Evolutionary conservation across 2,797 vertebrate genomes (phyloP).

Genomic region (Ptychobarbus kaznakovi): DNA sequence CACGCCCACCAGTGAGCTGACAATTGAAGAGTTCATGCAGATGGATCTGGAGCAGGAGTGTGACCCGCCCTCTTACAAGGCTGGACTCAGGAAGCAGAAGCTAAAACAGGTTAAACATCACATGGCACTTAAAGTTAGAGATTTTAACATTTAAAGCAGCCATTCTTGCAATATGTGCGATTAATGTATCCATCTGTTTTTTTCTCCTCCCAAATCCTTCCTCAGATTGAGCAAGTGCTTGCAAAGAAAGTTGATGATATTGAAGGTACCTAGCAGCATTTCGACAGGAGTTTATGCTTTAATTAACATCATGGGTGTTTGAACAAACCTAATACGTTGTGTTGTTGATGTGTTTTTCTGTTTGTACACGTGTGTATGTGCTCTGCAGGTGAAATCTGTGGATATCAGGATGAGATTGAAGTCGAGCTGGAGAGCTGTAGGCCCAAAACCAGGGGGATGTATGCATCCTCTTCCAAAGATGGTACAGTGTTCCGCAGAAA

Average conservation of each 20-base stretch:
- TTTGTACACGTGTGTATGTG: not conserved
- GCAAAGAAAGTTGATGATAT: conserved; percentile 88
- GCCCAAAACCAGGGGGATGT: conserved; percentile 87
- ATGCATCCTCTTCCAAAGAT: conserved; percentile 82
- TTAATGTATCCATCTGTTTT: not conserved
- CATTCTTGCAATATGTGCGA: not conserved
- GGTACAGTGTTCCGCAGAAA: conserved; percentile 71
- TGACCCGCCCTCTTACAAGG: conserved; percentile 92
- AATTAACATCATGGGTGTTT: not conserved
- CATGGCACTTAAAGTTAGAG: not conserved
- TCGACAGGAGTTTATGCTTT: not conserved
- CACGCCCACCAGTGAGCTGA: conserved; percentile 94
- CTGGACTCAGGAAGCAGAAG: conserved; percentile 85
- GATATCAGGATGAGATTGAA: conserved; percentile 94
- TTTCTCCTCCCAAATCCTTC: conserved; percentile 38
- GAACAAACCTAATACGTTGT: not conserved
- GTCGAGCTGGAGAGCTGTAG: conserved; percentile 87
- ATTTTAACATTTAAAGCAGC: not conserved
- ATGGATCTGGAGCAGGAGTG: conserved; percentile 92
- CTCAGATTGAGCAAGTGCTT: conserved; percentile 89
- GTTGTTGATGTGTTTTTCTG: not conserved
- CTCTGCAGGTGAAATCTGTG: conserved; percentile 84
- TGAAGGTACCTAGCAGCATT: conserved; percentile 81
- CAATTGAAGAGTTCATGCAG: conserved; percentile 95
- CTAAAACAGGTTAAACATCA: conserved; percentile 79